Evolutionary conservation across 2,113 vertebrate species (phyloP), one percentile per base, ranked within the genome.

Genomic region (Pitta sordida): DNA sequence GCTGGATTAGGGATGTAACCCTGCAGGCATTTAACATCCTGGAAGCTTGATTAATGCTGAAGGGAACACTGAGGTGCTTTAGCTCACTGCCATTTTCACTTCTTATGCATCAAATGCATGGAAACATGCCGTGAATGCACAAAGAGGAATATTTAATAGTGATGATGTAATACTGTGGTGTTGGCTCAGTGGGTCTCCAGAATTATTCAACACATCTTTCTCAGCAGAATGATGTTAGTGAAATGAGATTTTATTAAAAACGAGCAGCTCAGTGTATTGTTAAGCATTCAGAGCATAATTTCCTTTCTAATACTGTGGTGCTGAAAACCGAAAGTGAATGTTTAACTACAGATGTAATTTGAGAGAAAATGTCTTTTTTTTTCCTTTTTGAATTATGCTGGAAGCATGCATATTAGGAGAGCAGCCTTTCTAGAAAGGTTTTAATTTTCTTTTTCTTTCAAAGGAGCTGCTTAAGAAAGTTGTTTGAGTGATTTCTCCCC

Each of bases 181-280:
- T 46, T 60, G 84, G 68, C 82, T 96, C 30, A 0, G 82, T 71
- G 91, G 79, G 53, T 92, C 80, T 70, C 75, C 3, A 7, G 86
- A 1, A 0, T 92, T 95, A 75, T 67, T 94, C 83, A 68, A 56
- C 86, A 60, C 60, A 37, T 86, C 83, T 80, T 86, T 86, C 94
- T 96, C 94, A 67, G 83, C 95, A 95, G 96, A 95, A 68, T 60
- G 49, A 85, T 91, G 80, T 79, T 65, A n/a, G 75, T 29, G 69
- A 96, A 97, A 97, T 91, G 92, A 96, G 86, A 94, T 95, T 96
- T 96, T 93, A 92, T 95, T 97, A 90, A 95, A 93, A 96, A 81
- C 55, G 81, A 70, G 83, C 67, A 34, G 21, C 44, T 55, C 23
- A 21, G 71, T 36, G 26, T 71, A 73, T 74, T 2, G 3, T 95